phyloP scores from a whole-genome alignment of 2,888 invertebrate species.

The Mystacides longicornis region DNA sequence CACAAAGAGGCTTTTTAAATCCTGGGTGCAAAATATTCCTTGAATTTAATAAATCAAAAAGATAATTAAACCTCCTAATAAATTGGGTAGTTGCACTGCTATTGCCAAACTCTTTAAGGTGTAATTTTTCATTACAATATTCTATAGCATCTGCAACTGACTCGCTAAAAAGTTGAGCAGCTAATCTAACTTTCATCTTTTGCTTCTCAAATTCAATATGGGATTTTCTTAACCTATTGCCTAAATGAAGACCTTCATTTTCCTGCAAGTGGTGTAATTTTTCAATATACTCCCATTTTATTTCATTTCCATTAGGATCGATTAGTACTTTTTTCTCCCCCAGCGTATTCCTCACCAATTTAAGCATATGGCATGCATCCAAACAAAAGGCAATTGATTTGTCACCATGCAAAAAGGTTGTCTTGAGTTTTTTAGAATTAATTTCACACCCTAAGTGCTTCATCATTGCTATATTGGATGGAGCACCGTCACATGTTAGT shows the following conservation, averaged over 20 bases:
- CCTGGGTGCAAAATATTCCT: not conserved
- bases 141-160: not conserved
- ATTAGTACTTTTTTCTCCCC: not conserved
- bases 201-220: not conserved
- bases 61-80: not conserved
- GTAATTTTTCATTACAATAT: not conserved
- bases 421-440: too few species aligned
- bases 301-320: not conserved
- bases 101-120: not conserved
- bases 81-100: not conserved
- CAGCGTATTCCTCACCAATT: not conserved
- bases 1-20: not conserved
- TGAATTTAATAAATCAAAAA: not conserved
- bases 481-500: not conserved
- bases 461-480: not conserved
- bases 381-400: too few species aligned
- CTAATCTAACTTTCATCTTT: not conserved
- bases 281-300: not conserved
- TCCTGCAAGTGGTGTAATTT: not conserved
- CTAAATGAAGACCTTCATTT: not conserved
- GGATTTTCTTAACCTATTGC: not conserved
- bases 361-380: not conserved
- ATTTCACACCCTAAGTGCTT: too few species aligned
- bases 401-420: too few species aligned
- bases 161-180: not conserved